phyloP scores from a whole-genome alignment of 2,113 vertebrate species.

The Paradoxurus hermaphroditus region DNA sequence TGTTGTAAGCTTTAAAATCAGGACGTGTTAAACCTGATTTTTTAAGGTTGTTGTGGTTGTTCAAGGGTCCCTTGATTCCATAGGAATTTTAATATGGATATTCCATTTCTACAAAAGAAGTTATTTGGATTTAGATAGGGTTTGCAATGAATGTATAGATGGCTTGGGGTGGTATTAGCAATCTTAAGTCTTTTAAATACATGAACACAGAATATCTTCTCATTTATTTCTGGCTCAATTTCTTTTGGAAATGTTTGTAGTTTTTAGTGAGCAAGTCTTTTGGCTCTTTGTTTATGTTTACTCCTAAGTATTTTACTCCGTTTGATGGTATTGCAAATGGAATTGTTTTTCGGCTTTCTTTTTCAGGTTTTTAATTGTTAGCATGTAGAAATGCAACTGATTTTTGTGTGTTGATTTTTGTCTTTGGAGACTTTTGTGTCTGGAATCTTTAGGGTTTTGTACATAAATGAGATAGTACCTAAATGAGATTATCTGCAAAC shows the following conservation, averaged over 20 bases:
- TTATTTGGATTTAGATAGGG: neutral
- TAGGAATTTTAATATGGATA: neutral
- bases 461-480: neutral
- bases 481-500: neutral
- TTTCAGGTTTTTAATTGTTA: neutral
- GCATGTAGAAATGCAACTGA: neutral
- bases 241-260: neutral
- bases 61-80: neutral
- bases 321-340: neutral
- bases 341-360: neutral
- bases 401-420: neutral
- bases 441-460: neutral
- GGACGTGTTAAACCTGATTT: neutral
- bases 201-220: neutral
- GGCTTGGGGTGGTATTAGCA: neutral
- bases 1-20: neutral
- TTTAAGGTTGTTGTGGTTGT: neutral
- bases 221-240: neutral
- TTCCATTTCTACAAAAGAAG: neutral
- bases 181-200: neutral
- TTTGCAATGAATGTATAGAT: neutral
- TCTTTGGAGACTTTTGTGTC: neutral
- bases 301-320: neutral
- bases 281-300: neutral
- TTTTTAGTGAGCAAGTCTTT: neutral